Evolutionary conservation across 2,888 invertebrate genomes (phyloP).

Genomic region (Glaucopsyche alexis): DNA sequence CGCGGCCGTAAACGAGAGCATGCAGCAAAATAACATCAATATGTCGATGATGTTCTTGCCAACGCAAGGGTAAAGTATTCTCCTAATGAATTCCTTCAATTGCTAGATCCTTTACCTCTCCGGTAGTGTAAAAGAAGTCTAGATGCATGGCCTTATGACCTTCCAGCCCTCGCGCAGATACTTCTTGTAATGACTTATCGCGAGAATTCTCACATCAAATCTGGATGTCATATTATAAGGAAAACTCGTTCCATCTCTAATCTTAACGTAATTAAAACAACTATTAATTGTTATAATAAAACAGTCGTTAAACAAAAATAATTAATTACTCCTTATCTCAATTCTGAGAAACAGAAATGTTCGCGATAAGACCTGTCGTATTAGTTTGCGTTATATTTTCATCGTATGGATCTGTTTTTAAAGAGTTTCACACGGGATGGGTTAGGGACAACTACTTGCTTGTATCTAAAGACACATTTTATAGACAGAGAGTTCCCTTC

Average conservation of each 20-base stretch:
- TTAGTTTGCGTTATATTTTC: neutral
- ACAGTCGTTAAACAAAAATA: neutral
- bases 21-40: no score
- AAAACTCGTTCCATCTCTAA: neutral
- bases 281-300: neutral
- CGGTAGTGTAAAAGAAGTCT: no score
- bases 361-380: neutral
- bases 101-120: no score
- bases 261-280: neutral
- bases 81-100: no score
- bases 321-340: neutral
- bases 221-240: neutral
- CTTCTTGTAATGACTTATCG: no score
- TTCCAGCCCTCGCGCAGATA: no score
- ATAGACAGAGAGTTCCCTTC: conserved; percentile 49
- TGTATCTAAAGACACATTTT: conserved; percentile 59
- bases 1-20: no score
- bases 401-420: conserved; percentile 38
- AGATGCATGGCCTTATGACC: no score
- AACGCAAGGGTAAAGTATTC: no score
- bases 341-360: neutral
- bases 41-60: no score
- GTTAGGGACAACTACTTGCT: conserved; percentile 60
- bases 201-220: no score
- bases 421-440: conserved; percentile 63